Conservation (phyloP, 2,888 invertebrate genomes). For the Parthenolecanium corni region DNA sequence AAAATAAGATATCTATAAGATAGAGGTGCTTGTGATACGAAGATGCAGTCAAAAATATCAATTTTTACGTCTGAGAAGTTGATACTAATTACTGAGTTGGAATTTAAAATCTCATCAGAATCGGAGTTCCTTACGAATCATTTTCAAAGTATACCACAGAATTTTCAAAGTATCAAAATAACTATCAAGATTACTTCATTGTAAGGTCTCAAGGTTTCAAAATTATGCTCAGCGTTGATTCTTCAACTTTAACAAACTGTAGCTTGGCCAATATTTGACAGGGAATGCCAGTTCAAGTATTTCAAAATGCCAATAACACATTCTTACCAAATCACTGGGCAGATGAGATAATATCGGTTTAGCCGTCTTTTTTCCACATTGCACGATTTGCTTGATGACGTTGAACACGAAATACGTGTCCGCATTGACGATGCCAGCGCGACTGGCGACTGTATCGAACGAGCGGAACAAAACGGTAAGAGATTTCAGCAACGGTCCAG, state of each 20-base stretch:
- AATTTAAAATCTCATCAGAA: no score
- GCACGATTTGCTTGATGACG: slow-evolving; percentile 60
- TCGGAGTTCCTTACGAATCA: no score
- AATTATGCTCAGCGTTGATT: no score
- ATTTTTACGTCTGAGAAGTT: background rate
- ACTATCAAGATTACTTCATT: no score
- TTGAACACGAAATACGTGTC: slow-evolving; percentile 73
- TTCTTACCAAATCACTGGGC: slow-evolving; percentile 52
- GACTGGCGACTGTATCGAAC: slow-evolving; percentile 39
- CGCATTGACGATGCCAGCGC: slow-evolving; percentile 48
- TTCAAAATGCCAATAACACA: slow-evolving; percentile 3
- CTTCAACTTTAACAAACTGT: no score
- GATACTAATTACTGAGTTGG: background rate
- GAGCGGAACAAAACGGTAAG: slow-evolving; percentile 28
- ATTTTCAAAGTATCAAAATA: no score
- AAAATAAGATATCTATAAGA: background rate
- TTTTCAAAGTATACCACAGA: no score
- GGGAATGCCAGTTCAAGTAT: no score
- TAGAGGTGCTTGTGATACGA: background rate
- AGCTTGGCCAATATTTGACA: no score
- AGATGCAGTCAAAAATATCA: no score
- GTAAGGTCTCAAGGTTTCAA: no score
- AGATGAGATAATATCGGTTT: slow-evolving; percentile 57
- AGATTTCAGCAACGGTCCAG: slow-evolving; percentile 45
- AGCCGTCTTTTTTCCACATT: slow-evolving; percentile 61